phyloP scores from a whole-genome alignment of 2,113 vertebrate species.

The Brienomyrus longianalis region DNA sequence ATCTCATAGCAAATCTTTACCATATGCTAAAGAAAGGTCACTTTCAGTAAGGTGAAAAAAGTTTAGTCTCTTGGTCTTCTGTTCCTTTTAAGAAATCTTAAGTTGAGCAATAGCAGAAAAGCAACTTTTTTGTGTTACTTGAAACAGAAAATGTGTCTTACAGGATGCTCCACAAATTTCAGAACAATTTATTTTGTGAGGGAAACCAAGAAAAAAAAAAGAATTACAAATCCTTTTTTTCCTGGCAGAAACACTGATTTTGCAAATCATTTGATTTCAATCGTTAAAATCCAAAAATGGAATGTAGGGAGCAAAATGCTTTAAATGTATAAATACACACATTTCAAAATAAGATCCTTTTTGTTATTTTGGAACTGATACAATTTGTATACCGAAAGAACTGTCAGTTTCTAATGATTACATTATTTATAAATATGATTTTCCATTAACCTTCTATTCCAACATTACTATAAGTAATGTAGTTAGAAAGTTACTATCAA shows the following conservation, averaged over 20 bases:
- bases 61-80: background rate
- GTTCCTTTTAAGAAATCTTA: background rate
- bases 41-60: background rate
- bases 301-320: background rate
- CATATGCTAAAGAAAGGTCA: conserved; percentile 2
- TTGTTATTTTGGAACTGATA: background rate
- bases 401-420: background rate
- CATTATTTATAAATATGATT: background rate
- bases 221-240: background rate
- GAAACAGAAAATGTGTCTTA: background rate
- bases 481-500: background rate
- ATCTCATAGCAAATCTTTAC: conserved; percentile 15
- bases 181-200: background rate
- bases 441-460: background rate
- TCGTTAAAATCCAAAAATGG: background rate
- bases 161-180: background rate
- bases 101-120: background rate
- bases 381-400: background rate
- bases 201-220: background rate
- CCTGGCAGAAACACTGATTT: background rate
- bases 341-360: background rate
- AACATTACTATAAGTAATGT: background rate
- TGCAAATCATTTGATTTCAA: background rate
- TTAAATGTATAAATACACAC: background rate
- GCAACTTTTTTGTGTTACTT: background rate